Base-by-base conservation (phyloP, 2,113 vertebrate species). In the Agelaius phoeniceus region DNA sequence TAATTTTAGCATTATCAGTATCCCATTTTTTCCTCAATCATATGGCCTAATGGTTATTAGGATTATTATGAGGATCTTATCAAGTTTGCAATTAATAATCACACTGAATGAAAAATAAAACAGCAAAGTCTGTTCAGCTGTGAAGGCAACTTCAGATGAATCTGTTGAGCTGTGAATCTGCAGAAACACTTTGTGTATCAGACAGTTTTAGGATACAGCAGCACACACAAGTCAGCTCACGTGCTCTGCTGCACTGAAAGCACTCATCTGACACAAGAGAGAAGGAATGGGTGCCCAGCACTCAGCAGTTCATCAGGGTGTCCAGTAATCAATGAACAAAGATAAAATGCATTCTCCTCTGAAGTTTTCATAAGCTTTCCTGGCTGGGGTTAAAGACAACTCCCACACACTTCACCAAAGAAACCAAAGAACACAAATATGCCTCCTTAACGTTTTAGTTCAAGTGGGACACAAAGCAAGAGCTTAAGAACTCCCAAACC, bases 381-480 rank as follows among this genome's bases (percentile, higher is more conserved):
- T 93, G 77, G 84, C 66, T 71, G 15, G 63, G 79, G 54, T 76
- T 83, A 39, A 87, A 87, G 44, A 72, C 48, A 79, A 87, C 93
- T 94, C 92, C 90, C 81, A 87, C 65, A 44, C 37, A 74, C 37
- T 78, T 95, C 93, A 89, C 86, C 89, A 87, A 62, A 93, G 93
- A 92, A 97, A 92, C 84, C 73, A 96, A 94, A 94, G 52, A 35
- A 91, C 83, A 93, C 68, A 83, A 86, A 84, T 55, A 57, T 28
- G 55, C 41, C n/a, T 83, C 49, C 37, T 57, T 21, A 20, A 61
- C 46, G 54, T 57, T 84, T 87, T 62, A 61, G 73, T 74, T 94
- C 73, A 68, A 87, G 21, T 13, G 31, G 49, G 57, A 84, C 65
- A 80, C 20, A 10, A 66, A 88, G 22, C 10, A 57, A 73, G 19